Evolutionary conservation across 2,888 invertebrate genomes (phyloP).

Genomic region (Macrosoma leucophasiata): DNA sequence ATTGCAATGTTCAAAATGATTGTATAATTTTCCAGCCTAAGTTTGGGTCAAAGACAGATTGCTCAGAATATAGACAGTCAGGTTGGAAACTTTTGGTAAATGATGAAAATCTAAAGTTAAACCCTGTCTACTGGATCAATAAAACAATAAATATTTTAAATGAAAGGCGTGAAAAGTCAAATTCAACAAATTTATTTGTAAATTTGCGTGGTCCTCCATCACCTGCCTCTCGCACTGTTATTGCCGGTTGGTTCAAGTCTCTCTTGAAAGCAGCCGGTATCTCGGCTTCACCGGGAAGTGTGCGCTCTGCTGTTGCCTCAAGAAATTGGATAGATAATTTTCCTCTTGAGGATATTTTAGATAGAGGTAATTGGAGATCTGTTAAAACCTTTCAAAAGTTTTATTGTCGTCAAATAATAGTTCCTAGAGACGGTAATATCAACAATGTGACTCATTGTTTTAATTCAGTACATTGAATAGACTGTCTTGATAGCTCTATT

Average conservation of each 20-base stretch:
- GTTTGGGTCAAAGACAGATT: conserved; percentile 19
- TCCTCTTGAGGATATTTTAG: conserved; percentile 10
- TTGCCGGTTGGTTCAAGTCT: conserved; percentile 23
- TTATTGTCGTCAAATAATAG: conserved; percentile 4
- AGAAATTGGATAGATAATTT: conserved; percentile 9
- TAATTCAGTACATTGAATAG: too few species aligned
- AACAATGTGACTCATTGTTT: too few species aligned
- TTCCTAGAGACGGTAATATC: not conserved
- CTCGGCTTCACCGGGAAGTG: conserved; percentile 7
- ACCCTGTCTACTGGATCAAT: conserved; percentile 18
- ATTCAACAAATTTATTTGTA: conserved; percentile 16
- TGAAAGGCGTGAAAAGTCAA: conserved; percentile 5
- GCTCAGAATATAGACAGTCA: conserved; percentile 12
- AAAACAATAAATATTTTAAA: conserved; percentile 7
- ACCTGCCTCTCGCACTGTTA: conserved; percentile 21
- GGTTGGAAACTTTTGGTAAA: conserved; percentile 15
- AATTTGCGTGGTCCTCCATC: conserved; percentile 20
- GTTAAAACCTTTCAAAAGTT: conserved; percentile 7
- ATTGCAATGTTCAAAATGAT: not conserved
- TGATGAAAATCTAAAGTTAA: conserved; percentile 4
- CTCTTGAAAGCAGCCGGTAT: conserved; percentile 7
- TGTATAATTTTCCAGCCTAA: conserved; percentile 12
- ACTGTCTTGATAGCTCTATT: too few species aligned
- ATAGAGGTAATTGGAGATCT: conserved; percentile 5
- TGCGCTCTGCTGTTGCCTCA: conserved; percentile 13